Percentiles rank a stretch among this genome's conserved stretches.
phyloP scores from a whole-genome alignment of 2,113 vertebrate genomes.

The Hippocampus zosterae region DNA sequence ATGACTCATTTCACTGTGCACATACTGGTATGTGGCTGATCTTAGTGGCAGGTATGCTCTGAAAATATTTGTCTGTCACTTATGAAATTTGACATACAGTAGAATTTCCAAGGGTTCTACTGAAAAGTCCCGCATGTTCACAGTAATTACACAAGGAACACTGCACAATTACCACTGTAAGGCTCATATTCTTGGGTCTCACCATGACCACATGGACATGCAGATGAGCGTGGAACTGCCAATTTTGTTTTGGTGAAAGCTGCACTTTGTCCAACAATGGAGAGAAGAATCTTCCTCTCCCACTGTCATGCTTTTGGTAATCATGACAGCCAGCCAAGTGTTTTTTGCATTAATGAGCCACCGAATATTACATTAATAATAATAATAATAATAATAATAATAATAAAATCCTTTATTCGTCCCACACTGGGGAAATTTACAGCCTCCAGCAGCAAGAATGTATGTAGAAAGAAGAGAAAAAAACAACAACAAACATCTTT shows the following conservation, averaged over 20 bases:
- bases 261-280: slow-evolving; percentile 1
- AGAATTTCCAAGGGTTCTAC: slow-evolving; percentile 18
- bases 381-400: no score
- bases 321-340: slow-evolving; percentile 14
- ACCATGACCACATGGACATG: slow-evolving; percentile 12
- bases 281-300: slow-evolving; percentile 8
- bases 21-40: not conserved
- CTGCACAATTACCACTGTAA: slow-evolving; percentile 22
- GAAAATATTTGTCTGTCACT: slow-evolving; percentile 13
- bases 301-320: slow-evolving; percentile 7
- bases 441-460: no score
- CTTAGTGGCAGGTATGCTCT: not conserved
- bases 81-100: slow-evolving; percentile 15
- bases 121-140: slow-evolving; percentile 7
- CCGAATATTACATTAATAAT: no score
- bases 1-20: not conserved
- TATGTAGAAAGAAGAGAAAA: no score
- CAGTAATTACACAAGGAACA: slow-evolving; percentile 19
- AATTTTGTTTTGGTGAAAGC: slow-evolving; percentile 30
- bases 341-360: slow-evolving; percentile 25
- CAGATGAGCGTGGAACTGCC: slow-evolving; percentile 29
- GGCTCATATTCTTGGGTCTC: slow-evolving; percentile 19
- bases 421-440: no score
- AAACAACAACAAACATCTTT: no score
- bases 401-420: no score